Evolutionary conservation across 1,140 invertebrate genomes (phyloP).

Genomic region (Pseudomyrmex cubaensis): DNA sequence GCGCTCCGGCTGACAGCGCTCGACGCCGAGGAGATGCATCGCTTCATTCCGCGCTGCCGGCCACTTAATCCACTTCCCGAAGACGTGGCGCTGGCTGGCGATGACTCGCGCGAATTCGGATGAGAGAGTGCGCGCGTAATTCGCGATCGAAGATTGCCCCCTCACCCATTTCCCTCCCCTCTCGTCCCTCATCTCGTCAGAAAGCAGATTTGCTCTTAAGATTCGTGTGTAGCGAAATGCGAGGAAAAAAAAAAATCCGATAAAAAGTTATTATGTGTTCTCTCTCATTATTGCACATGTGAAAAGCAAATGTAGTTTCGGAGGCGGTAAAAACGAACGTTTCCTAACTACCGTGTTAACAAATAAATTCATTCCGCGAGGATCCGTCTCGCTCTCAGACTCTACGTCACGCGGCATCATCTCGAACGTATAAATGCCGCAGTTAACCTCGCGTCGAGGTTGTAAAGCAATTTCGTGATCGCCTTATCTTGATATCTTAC

Average conservation of each 20-base stretch:
- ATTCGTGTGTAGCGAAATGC: background rate
- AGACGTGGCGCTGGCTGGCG: background rate
- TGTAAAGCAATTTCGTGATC: constrained; percentile 37
- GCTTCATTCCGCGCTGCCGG: constrained; percentile 73
- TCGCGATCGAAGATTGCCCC: constrained; percentile 3
- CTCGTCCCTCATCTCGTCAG: background rate
- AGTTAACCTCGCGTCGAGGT: constrained; percentile 13
- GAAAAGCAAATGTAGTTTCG: background rate
- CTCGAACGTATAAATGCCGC: background rate
- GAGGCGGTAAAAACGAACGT: background rate
- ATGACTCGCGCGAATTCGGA: constrained; percentile 37
- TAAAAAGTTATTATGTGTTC: background rate
- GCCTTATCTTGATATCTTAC: constrained; percentile 47
- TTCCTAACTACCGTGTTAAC: background rate
- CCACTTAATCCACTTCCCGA: constrained; percentile 55
- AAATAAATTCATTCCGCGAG: background rate
- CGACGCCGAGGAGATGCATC: constrained; percentile 73
- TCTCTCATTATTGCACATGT: background rate
- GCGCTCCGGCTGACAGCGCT: constrained; percentile 30
- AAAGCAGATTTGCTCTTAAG: background rate
- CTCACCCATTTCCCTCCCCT: background rate
- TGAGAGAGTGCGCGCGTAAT: constrained; percentile 25
- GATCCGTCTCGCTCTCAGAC: background rate
- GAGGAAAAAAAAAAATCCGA: no score
- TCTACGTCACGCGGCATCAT: no score